phyloP scores from a whole-genome alignment of 2,113 vertebrate genomes.

The Bucco capensis region DNA sequence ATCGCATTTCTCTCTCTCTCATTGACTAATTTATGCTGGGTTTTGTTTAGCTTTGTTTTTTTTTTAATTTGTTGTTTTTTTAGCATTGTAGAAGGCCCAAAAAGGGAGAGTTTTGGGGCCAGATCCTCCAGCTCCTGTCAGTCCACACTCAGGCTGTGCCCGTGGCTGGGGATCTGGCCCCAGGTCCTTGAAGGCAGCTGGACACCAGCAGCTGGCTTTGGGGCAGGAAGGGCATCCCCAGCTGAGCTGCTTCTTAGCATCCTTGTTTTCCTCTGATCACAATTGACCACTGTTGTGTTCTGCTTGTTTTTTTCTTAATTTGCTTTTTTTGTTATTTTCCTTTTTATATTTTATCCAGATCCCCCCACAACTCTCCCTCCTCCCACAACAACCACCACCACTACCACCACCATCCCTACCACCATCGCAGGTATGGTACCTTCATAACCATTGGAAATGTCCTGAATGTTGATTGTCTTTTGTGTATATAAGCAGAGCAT shows the following conservation, averaged over 20 bases:
- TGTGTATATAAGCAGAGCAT: conserved; percentile 45
- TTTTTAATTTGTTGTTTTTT: background rate
- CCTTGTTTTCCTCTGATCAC: conserved; percentile 68
- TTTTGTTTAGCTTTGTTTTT: background rate
- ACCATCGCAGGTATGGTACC: conserved; percentile 84
- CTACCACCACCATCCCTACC: conserved; percentile 79
- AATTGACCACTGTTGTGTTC: conserved; percentile 76
- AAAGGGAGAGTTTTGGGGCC: background rate
- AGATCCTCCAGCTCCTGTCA: background rate
- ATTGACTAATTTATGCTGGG: conserved; percentile 64
- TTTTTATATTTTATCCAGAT: conserved; percentile 86
- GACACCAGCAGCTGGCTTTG: background rate
- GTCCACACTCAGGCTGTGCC: fast-evolving
- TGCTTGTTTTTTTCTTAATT: conserved; percentile 75
- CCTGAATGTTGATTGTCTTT: conserved; percentile 74
- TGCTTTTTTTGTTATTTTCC: conserved; percentile 76
- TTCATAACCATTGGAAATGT: conserved; percentile 77
- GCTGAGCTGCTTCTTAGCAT: conserved; percentile 54
- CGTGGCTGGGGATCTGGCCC: background rate
- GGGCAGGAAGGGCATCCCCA: background rate
- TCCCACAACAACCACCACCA: conserved; percentile 84
- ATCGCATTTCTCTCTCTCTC: conserved; percentile 40
- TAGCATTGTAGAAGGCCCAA: background rate
- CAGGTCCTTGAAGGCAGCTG: background rate
- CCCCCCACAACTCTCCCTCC: conserved; percentile 85